Percentiles rank a stretch among this genome's conserved stretches.
These are phyloP conservation scores for Nemopilema nomurai DNA, from an alignment of 30 jellyfish, hydroid and myxozoan species.

Conservation along the genomic window DNA sequence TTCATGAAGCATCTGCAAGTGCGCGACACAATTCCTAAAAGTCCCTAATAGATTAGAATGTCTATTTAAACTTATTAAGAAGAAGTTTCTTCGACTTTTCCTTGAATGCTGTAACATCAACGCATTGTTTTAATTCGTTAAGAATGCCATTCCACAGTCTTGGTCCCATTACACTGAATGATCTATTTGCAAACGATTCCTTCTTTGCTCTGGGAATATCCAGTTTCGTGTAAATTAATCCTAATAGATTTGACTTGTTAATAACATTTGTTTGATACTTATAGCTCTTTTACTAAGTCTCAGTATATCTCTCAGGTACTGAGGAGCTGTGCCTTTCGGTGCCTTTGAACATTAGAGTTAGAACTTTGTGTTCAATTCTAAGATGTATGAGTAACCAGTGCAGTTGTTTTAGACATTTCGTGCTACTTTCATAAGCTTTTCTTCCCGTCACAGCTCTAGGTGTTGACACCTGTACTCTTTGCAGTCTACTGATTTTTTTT, in stretches of 20 bases:
- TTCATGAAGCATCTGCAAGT: no score
- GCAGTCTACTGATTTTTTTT: slow-evolving; percentile 32
- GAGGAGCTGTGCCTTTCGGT: slow-evolving; percentile 59
- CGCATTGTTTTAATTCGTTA: slow-evolving; percentile 21
- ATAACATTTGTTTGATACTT: slow-evolving; percentile 46
- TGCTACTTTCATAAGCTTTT: slow-evolving; percentile 45
- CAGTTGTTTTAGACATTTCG: slow-evolving; percentile 56
- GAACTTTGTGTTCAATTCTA: slow-evolving; percentile 58
- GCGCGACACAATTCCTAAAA: no score
- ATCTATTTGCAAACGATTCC: slow-evolving; percentile 20
- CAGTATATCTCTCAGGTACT: slow-evolving; percentile 54
- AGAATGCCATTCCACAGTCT: slow-evolving; percentile 44
- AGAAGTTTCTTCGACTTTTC: no score
- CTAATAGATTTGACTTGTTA: no score
- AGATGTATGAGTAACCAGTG: slow-evolving; percentile 60
- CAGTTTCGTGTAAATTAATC: slow-evolving; percentile 47
- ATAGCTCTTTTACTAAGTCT: slow-evolving; percentile 44
- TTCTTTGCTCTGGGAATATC: slow-evolving; percentile 44
- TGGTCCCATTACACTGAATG: slow-evolving; percentile 36
- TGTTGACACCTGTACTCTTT: slow-evolving; percentile 51
- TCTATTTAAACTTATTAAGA: no score
- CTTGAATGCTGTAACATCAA: no score
- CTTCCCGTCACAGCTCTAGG: slow-evolving; percentile 36
- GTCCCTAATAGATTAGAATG: no score
- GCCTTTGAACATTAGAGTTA: slow-evolving; percentile 51